Evolutionary conservation across 2,797 vertebrate species (phyloP).

Genomic region (Pangasius macronema): DNA sequence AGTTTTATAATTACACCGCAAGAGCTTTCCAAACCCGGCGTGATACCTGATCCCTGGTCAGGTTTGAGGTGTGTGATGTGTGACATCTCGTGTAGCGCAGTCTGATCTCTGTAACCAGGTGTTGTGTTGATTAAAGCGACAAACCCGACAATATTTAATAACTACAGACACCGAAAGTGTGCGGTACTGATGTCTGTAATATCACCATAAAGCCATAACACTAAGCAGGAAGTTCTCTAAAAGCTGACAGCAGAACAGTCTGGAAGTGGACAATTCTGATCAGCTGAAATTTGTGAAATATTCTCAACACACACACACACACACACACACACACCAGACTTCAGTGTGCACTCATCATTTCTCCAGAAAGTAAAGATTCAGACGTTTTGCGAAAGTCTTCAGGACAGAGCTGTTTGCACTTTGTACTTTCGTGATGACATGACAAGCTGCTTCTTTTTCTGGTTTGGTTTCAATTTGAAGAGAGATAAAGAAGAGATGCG

Average conservation of each 20-base stretch:
- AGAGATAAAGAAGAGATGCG: too few relatives aligned
- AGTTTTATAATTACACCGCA: not conserved
- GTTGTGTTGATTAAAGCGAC: not conserved
- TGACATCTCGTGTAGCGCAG: too few relatives aligned
- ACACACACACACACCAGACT: too few relatives aligned
- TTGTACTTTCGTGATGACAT: not conserved
- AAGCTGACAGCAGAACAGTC: not conserved
- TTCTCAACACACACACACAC: too few relatives aligned
- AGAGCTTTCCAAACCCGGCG: too few relatives aligned
- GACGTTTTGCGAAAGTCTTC: not conserved
- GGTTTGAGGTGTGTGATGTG: too few relatives aligned
- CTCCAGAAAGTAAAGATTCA: too few relatives aligned
- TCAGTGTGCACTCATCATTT: too few relatives aligned
- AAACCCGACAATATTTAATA: not conserved
- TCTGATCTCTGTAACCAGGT: too few relatives aligned
- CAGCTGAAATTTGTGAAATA: too few relatives aligned
- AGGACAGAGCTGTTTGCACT: not conserved
- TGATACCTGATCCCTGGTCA: too few relatives aligned
- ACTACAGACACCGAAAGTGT: not conserved
- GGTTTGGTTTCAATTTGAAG: too few relatives aligned
- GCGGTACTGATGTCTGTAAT: not conserved
- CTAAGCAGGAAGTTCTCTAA: not conserved
- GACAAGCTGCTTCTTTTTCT: not conserved
- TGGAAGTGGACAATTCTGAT: not conserved
- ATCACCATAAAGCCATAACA: not conserved